phyloP scores from a whole-genome alignment of 2,113 vertebrate genomes.

The Poecile atricapillus region DNA sequence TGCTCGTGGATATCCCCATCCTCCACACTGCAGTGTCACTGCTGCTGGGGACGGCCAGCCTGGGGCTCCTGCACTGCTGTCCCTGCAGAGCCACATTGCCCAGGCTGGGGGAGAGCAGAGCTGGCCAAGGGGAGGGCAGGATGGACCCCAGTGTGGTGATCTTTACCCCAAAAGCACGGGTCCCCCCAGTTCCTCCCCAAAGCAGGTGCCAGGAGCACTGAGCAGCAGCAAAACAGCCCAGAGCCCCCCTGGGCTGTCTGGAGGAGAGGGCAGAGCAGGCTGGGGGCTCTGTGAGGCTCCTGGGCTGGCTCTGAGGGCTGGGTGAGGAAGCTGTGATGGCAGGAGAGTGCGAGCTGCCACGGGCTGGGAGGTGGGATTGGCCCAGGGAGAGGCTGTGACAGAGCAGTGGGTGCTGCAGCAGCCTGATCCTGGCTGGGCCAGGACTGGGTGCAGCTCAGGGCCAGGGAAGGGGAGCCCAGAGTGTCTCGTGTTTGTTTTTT shows the following conservation, averaged over 20 bases:
- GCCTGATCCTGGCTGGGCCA: neutral
- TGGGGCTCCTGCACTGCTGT: neutral
- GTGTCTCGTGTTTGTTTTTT: fast-evolving
- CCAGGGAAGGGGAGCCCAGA: neutral
- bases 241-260: neutral
- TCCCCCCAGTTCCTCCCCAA: fast-evolving
- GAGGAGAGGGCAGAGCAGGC: neutral
- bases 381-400: neutral
- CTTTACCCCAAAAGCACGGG: neutral
- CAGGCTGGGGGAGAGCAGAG: neutral
- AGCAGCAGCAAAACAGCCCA: neutral
- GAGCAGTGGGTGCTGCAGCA: neutral
- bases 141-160: neutral
- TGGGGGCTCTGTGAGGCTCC: neutral
- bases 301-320: neutral
- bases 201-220: neutral
- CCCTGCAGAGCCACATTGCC: neutral
- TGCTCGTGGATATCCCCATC: fast-evolving
- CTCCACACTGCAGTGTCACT: neutral
- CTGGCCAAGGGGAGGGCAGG: neutral
- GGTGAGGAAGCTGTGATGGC: neutral
- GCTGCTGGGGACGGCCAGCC: neutral
- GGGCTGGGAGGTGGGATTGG: neutral
- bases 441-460: neutral
- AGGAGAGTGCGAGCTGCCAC: neutral